Evolutionary conservation across 2,113 vertebrate genomes (phyloP).

Genomic region (Python bivittatus): DNA sequence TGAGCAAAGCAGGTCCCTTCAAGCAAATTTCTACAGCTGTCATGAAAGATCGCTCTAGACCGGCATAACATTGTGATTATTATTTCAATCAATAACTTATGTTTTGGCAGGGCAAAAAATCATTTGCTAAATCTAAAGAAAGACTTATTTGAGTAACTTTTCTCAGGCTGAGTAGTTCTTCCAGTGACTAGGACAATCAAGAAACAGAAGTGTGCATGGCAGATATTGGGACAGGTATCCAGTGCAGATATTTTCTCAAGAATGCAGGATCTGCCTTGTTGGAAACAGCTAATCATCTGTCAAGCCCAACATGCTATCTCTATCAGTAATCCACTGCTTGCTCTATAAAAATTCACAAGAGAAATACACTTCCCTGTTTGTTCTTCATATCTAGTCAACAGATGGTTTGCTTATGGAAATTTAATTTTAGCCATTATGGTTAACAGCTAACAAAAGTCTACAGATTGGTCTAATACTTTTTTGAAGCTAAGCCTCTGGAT

Average conservation of each 20-base stretch:
- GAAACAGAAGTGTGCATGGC: background rate
- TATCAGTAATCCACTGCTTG: background rate
- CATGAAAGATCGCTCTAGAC: background rate
- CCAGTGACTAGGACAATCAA: background rate
- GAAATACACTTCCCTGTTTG: background rate
- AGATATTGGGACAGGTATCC: background rate
- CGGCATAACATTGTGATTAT: background rate
- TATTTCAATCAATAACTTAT: background rate
- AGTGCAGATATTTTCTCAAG: background rate
- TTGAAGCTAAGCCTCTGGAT: background rate
- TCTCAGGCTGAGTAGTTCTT: background rate
- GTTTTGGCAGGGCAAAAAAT: background rate
- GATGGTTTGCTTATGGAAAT: background rate
- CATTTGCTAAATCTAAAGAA: no score
- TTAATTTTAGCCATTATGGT: background rate
- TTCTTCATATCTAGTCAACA: background rate
- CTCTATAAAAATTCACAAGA: background rate
- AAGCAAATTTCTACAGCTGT: background rate
- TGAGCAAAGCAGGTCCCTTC: background rate
- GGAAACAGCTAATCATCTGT: background rate
- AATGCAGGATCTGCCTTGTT: background rate
- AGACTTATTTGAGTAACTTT: no score
- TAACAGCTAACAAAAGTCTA: background rate
- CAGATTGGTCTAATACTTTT: background rate
- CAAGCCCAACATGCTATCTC: background rate